phyloP scores from a whole-genome alignment of 2,113 vertebrate species.

The Cettia cetti region DNA sequence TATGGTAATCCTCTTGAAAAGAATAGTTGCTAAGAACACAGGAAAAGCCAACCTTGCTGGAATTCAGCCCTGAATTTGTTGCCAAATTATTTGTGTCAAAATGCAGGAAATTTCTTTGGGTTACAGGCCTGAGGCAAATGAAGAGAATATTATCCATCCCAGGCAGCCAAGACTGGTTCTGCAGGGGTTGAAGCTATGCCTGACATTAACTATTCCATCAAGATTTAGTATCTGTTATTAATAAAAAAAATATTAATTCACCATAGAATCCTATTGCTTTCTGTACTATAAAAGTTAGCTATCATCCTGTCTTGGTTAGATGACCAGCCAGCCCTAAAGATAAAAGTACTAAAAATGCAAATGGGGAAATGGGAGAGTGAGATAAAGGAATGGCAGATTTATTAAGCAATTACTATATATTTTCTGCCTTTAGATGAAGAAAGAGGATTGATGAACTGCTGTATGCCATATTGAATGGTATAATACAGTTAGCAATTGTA shows the following conservation, averaged over 20 bases:
- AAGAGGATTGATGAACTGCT: conserved; percentile 42
- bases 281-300: conserved; percentile 5
- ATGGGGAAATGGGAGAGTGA: background rate
- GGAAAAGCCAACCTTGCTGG: background rate
- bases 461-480: background rate
- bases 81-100: background rate
- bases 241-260: conserved; percentile 14
- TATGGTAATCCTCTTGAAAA: background rate
- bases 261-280: background rate
- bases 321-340: conserved; percentile 43
- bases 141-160: background rate
- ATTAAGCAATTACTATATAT: conserved; percentile 62
- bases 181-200: background rate
- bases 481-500: conserved; percentile 15
- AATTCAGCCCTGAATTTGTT: background rate
- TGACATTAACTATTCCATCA: background rate
- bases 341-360: conserved; percentile 55
- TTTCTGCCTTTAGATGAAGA: conserved; percentile 50
- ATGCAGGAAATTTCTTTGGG: background rate
- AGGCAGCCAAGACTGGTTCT: background rate
- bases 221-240: conserved; percentile 6
- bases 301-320: background rate
- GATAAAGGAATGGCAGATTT: conserved; percentile 52
- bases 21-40: background rate
- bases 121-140: background rate